Evolutionary conservation across 1,140 invertebrate genomes (phyloP).

Genomic region (Ruditapes philippinarum): DNA sequence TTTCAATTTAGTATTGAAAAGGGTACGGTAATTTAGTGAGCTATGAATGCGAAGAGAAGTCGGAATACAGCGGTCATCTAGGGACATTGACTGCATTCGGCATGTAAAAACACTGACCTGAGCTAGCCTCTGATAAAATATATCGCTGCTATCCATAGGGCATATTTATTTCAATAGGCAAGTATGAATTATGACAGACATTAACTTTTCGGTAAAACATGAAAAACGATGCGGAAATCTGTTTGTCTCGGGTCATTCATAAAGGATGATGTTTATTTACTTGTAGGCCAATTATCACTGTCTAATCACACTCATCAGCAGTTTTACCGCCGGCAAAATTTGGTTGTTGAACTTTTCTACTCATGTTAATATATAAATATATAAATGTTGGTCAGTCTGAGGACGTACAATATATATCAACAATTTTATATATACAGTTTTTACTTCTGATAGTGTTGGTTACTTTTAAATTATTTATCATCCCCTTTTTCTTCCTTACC

Average conservation of each 20-base stretch:
- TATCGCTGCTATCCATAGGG: conserved; percentile 32
- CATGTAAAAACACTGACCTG: conserved; percentile 33
- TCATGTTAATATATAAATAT: not conserved
- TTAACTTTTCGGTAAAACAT: conserved; percentile 41
- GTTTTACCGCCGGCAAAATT: not conserved
- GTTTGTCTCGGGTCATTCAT: conserved; percentile 21
- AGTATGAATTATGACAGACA: conserved; percentile 40
- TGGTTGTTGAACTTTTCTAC: conserved; percentile 21
- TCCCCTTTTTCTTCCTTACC: no score
- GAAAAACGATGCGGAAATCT: conserved; percentile 29
- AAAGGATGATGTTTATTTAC: conserved; percentile 26
- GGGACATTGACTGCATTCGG: conserved; percentile 47
- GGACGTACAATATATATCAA: not conserved
- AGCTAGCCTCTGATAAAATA: conserved; percentile 37
- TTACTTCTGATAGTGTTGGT: no score
- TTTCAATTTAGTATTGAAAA: not conserved
- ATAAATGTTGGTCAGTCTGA: not conserved
- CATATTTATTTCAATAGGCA: conserved; percentile 23
- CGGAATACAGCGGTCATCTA: conserved; percentile 20
- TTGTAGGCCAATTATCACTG: conserved; percentile 35
- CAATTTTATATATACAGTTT: no score
- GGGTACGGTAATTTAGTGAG: not conserved
- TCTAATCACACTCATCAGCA: conserved; percentile 20
- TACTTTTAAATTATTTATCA: no score
- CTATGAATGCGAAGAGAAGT: no score